These are phyloP conservation scores for Ameiurus melas DNA, from an alignment of 2,113 vertebrate species.

Conservation along the genomic window DNA sequence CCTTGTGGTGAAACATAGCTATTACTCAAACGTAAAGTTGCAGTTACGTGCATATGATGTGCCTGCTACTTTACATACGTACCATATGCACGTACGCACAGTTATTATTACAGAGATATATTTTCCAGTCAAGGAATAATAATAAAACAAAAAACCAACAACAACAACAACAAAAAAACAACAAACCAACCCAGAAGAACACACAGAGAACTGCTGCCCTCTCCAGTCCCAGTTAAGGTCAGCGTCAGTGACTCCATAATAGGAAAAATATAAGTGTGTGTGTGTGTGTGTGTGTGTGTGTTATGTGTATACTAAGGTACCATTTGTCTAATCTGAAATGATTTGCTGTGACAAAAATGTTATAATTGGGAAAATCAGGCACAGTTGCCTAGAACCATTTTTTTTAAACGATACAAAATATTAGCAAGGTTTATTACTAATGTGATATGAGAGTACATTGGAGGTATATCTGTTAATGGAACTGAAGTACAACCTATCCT, in stretches of 20 bases:
- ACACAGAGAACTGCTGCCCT: neutral
- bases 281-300: neutral
- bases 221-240: neutral
- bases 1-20: conserved; percentile 35
- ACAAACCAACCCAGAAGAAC: neutral
- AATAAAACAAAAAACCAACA: neutral
- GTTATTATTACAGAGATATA: neutral
- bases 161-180: no score
- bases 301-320: neutral
- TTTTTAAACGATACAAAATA: neutral
- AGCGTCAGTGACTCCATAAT: neutral
- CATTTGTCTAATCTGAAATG: neutral
- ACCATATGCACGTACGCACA: neutral
- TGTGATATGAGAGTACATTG: neutral
- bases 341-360: neutral
- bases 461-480: neutral
- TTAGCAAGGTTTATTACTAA: neutral
- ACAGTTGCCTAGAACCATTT: neutral
- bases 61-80: no score
- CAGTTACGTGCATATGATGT: neutral
- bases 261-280: neutral
- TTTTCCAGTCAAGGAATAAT: neutral
- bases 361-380: neutral
- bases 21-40: neutral
- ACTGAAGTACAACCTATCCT: neutral